A percentile compares a stretch with the other conserved stretches of the same genome.
These are phyloP conservation scores for Centropristis striata DNA, from an alignment of 2,113 vertebrate species.

Conservation along the genomic window DNA sequence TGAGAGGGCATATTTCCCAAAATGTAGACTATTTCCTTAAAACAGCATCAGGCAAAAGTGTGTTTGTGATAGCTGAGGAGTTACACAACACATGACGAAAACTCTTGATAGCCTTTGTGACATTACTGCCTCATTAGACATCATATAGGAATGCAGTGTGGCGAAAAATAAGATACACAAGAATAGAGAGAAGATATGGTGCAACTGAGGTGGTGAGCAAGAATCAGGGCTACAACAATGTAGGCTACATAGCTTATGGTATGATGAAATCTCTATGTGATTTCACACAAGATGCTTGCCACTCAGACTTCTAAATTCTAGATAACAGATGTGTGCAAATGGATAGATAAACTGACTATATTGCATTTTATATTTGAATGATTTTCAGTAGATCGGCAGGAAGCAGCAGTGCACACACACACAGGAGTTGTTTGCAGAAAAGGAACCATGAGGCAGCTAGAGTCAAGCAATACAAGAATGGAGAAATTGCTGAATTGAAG, in stretches of 20 bases:
- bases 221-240: background rate
- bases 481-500: background rate
- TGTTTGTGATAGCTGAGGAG: background rate
- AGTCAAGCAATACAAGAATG: background rate
- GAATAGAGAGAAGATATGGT: conserved; percentile 17
- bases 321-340: background rate
- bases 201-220: conserved; percentile 17
- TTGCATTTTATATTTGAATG: background rate
- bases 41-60: background rate
- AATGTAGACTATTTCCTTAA: background rate
- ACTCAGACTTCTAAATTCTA: background rate
- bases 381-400: background rate
- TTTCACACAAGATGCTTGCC: background rate
- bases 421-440: background rate
- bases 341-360: background rate
- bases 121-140: conserved; percentile 35
- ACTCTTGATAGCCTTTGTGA: conserved; percentile 17
- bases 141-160: conserved; percentile 36
- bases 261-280: background rate
- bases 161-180: conserved; percentile 26
- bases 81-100: conserved; percentile 3
- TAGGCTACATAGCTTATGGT: background rate
- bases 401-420: background rate
- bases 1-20: background rate
- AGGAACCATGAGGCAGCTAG: background rate